Evolutionary conservation across 2,888 invertebrate species (phyloP).

Genomic region (Chamaedrilus cognettii): DNA sequence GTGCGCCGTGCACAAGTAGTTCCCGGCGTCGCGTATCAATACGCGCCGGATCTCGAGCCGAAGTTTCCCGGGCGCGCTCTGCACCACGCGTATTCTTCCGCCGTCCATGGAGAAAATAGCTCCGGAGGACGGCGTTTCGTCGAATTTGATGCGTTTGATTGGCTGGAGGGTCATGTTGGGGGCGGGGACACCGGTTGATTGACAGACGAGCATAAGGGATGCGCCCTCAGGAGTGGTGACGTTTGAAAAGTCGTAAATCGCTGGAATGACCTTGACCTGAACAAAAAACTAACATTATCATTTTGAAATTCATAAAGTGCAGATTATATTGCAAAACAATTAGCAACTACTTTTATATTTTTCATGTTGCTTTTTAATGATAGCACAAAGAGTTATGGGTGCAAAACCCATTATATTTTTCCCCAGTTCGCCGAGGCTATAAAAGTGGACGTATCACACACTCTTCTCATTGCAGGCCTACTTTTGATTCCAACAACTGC

Average conservation of each 20-base stretch:
- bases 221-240: not conserved
- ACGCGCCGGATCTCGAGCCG: not conserved
- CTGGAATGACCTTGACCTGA: not conserved
- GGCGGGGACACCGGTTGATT: not conserved
- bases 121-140: not conserved
- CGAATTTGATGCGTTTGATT: not conserved
- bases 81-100: not conserved
- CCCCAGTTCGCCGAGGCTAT: too few species aligned
- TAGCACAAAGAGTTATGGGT: too few species aligned
- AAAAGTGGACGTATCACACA: too few species aligned
- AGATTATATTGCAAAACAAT: too few species aligned
- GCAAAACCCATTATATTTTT: too few species aligned
- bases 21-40: not conserved
- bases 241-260: not conserved
- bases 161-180: not conserved
- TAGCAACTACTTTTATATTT: too few species aligned
- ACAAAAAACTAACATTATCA: too few species aligned
- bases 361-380: too few species aligned
- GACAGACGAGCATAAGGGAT: not conserved
- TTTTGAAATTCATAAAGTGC: too few species aligned
- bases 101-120: not conserved
- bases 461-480: too few species aligned
- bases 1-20: not conserved
- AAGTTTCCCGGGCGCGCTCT: not conserved
- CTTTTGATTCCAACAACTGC: too few species aligned